phyloP scores from a whole-genome alignment of 2,113 vertebrate genomes.

The Albula goreensis region DNA sequence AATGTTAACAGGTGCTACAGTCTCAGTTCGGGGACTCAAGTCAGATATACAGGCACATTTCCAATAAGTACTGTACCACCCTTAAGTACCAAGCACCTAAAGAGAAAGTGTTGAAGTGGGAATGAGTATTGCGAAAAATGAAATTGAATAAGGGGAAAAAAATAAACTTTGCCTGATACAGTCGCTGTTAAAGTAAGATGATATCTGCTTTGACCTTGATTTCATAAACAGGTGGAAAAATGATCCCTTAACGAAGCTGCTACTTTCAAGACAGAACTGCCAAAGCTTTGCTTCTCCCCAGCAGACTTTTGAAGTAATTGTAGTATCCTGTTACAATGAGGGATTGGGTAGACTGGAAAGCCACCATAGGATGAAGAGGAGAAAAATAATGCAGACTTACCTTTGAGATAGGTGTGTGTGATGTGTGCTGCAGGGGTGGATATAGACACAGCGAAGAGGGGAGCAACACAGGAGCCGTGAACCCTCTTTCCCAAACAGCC shows the following conservation, averaged over 20 bases:
- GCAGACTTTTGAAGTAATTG: background rate
- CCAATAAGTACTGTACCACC: background rate
- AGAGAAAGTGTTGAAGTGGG: background rate
- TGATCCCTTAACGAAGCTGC: background rate
- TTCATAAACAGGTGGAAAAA: constrained; percentile 33
- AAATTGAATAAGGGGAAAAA: background rate
- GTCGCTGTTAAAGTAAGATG: background rate
- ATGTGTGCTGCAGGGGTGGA: constrained; percentile 42
- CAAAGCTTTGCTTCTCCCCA: background rate
- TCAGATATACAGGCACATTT: background rate
- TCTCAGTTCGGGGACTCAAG: background rate
- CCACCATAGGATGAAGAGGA: constrained; percentile 4
- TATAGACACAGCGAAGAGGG: constrained; percentile 31
- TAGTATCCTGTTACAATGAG: constrained; percentile 6
- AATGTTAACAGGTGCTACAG: background rate
- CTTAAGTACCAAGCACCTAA: background rate
- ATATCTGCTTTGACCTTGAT: constrained; percentile 29
- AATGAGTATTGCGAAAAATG: background rate
- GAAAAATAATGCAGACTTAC: constrained; percentile 61
- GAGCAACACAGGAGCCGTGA: constrained; percentile 38
- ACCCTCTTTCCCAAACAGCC: constrained; percentile 53
- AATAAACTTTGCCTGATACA: background rate
- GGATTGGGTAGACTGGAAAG: constrained; percentile 3
- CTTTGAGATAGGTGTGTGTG: constrained; percentile 52
- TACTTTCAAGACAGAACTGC: constrained; percentile 3